These are phyloP conservation scores for Acanthiza pusilla DNA, from an alignment of 2,797 vertebrate species.

Conservation along the genomic window DNA sequence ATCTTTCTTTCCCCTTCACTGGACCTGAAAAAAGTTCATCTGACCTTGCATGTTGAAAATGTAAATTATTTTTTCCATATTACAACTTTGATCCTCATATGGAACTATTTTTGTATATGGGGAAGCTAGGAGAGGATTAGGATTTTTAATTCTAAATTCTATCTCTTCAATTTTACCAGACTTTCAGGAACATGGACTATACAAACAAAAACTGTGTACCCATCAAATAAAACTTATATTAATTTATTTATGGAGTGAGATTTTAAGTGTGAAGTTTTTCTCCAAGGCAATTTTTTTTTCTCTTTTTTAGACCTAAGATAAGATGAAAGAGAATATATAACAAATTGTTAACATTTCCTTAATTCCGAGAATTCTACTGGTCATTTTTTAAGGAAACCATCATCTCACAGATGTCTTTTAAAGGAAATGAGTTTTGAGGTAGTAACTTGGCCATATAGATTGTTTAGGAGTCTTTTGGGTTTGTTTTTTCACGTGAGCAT, in stretches of 20 bases:
- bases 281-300: background rate
- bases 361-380: background rate
- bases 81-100: background rate
- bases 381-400: background rate
- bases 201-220: background rate
- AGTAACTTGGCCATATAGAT: background rate
- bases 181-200: background rate
- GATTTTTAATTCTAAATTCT: background rate
- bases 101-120: background rate
- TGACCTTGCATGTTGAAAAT: background rate
- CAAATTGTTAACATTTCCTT: background rate
- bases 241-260: background rate
- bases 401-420: background rate
- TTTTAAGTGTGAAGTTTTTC: background rate
- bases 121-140: background rate
- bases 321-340: background rate
- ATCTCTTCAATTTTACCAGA: background rate
- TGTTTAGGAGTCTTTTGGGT: background rate
- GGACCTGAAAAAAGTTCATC: background rate
- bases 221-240: background rate
- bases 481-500: background rate
- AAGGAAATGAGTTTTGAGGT: background rate
- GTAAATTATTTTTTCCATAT: background rate
- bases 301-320: background rate
- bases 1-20: background rate